Conservation (phyloP, 2,888 invertebrate genomes). For the Stenolophus ochropezus region DNA sequence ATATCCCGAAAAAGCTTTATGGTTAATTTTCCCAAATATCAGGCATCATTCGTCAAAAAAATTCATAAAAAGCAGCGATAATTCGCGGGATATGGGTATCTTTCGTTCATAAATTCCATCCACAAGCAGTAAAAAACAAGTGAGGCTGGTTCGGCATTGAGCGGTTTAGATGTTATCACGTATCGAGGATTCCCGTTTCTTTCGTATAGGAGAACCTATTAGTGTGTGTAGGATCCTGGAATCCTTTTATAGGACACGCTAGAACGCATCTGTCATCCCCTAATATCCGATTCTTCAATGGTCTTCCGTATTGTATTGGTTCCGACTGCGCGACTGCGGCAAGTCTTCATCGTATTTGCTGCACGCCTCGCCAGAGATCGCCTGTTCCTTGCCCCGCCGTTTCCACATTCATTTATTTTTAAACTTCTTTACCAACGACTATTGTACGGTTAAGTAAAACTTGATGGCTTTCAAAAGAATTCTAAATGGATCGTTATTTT, state of each 20-base stretch:
- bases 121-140: constrained; percentile 50
- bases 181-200: constrained; percentile 31
- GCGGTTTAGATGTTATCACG: constrained; percentile 47
- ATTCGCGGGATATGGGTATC: constrained; percentile 37
- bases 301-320: constrained; percentile 51
- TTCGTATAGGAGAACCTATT: constrained; percentile 49
- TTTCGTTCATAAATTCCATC: constrained; percentile 38
- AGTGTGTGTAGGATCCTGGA: constrained; percentile 52
- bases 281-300: constrained; percentile 55
- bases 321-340: not conserved
- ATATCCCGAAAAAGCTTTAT: not conserved
- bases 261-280: constrained; percentile 54
- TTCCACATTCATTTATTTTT: constrained; percentile 20
- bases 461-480: constrained; percentile 8
- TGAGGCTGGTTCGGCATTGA: not conserved
- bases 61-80: constrained; percentile 51
- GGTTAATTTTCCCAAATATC: constrained; percentile 12
- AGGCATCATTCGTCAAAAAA: constrained; percentile 14
- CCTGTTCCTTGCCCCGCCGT: not conserved
- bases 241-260: constrained; percentile 56
- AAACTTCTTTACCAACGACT: not conserved
- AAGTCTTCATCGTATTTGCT: not conserved
- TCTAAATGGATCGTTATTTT: constrained; percentile 3
- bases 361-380: not conserved
- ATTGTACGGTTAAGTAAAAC: not conserved